Conservation (phyloP, 2,797 vertebrate species). For the Salmo trutta region DNA sequence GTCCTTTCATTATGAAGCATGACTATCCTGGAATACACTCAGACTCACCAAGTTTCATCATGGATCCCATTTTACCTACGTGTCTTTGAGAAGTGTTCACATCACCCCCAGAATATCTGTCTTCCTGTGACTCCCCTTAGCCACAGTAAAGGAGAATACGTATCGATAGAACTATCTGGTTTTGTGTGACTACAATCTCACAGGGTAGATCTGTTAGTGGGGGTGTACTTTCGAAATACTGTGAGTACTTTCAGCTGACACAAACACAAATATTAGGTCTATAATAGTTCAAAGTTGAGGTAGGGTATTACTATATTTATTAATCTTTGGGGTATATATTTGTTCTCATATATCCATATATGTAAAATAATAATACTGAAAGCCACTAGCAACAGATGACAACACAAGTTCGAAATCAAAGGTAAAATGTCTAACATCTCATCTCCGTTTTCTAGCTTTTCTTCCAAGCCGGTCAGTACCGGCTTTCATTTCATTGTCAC, state of each 20-base stretch:
- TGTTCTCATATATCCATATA: neutral
- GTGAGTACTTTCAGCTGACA: neutral
- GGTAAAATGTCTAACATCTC: neutral
- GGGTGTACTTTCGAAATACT: neutral
- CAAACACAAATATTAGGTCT: neutral
- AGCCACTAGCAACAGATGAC: neutral
- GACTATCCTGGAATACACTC: slow-evolving; percentile 57
- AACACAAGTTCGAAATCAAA: neutral
- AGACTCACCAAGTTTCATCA: slow-evolving; percentile 6
- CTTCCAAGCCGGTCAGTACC: neutral
- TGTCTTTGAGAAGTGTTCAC: neutral
- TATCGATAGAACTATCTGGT: neutral
- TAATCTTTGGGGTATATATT: neutral
- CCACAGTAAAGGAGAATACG: neutral
- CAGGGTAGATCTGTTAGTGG: neutral
- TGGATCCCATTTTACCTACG: neutral
- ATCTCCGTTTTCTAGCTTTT: neutral
- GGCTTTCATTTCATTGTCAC: neutral
- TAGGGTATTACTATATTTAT: neutral
- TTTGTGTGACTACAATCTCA: neutral
- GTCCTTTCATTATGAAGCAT: slow-evolving; percentile 67
- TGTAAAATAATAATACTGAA: neutral
- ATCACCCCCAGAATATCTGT: neutral
- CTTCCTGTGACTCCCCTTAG: neutral
- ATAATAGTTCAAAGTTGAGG: neutral